Percentiles rank a stretch among this genome's conserved stretches.
phyloP scores from a whole-genome alignment of 2,888 invertebrate species.

The Augochlorella aurata region DNA sequence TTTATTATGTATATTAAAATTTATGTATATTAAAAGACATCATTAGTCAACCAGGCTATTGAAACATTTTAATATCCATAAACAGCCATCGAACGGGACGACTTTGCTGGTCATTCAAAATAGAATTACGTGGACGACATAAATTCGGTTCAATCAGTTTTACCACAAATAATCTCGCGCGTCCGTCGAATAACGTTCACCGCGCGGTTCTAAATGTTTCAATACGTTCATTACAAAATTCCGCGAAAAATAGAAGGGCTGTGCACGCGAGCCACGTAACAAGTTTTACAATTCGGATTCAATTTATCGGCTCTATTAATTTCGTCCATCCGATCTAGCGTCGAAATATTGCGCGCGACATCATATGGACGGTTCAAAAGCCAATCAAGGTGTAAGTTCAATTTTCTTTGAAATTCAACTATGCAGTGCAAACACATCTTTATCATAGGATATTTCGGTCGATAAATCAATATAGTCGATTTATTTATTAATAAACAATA shows the following conservation, averaged over 20 bases:
- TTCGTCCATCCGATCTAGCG: background rate
- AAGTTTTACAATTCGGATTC: background rate
- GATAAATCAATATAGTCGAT: no score
- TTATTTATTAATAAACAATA: no score
- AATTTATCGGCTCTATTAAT: background rate
- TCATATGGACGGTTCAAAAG: background rate
- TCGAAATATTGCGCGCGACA: background rate
- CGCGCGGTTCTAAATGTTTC: background rate
- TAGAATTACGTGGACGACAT: slow-evolving; percentile 7
- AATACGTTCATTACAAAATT: slow-evolving; percentile 6
- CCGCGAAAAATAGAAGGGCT: background rate
- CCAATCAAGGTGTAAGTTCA: no score
- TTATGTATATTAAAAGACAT: background rate
- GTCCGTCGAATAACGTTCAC: background rate
- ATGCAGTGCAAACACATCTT: no score
- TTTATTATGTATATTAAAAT: background rate
- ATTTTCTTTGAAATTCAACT: no score
- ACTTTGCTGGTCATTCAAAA: background rate
- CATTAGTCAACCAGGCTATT: background rate
- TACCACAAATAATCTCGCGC: slow-evolving; percentile 11
- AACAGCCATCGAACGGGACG: background rate
- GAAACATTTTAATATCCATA: background rate
- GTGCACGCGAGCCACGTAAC: background rate
- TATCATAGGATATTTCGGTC: no score
- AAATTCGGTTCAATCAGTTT: slow-evolving; percentile 15